Evolutionary conservation across 1,140 invertebrate species (phyloP).

Genomic region (Acromyrmex heyeri): DNA sequence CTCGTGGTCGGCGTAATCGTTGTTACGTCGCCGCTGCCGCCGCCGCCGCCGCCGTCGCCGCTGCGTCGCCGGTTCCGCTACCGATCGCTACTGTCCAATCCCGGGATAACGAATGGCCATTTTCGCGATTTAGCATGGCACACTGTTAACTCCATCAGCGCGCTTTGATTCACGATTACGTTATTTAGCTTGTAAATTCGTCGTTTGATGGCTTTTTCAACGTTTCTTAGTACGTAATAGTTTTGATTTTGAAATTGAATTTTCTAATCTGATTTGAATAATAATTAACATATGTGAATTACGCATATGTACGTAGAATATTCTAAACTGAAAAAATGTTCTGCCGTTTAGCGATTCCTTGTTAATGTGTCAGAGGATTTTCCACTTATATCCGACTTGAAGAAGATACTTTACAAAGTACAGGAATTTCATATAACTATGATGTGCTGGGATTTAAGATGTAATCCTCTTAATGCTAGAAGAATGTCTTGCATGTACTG

Average conservation of each 20-base stretch:
- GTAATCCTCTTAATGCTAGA: no score
- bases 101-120: constrained; percentile 35
- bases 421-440: no score
- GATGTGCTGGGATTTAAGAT: no score
- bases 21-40: constrained; percentile 44
- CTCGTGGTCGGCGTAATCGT: constrained; percentile 70
- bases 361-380: no score
- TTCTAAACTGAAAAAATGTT: background rate
- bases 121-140: constrained; percentile 48
- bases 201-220: background rate
- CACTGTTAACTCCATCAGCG: constrained; percentile 25
- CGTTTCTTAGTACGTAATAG: background rate
- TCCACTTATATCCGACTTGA: no score
- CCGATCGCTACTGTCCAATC: constrained; percentile 44
- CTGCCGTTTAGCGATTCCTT: no score
- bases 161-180: constrained; percentile 21
- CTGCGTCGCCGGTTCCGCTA: constrained; percentile 16
- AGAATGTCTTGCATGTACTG: no score
- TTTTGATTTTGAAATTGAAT: background rate
- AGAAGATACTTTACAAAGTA: no score
- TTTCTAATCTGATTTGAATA: constrained; percentile 2
- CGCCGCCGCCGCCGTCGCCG: background rate
- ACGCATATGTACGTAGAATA: background rate
- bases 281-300: background rate
- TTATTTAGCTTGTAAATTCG: background rate